A percentile compares a stretch with the other conserved stretches of the same genome.
phyloP scores from a whole-genome alignment of 2,888 invertebrate species.

The Lomographa bimaculata region DNA sequence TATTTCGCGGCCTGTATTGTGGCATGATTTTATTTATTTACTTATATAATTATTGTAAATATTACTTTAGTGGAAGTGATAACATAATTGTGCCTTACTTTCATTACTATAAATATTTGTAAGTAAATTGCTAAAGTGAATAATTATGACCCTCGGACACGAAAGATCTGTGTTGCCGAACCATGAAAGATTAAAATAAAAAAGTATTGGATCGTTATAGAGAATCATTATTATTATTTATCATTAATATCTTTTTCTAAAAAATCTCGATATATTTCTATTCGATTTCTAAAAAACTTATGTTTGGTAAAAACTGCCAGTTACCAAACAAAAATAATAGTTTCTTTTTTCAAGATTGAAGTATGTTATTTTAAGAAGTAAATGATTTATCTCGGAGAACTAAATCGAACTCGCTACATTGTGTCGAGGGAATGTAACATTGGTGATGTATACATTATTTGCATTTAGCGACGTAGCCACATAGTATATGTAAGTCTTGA shows the following conservation, averaged over 20 bases:
- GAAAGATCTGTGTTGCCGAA: slow-evolving; percentile 4
- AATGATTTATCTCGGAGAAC: too few relatives aligned
- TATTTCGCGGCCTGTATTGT: slow-evolving; percentile 24
- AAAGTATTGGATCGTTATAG: too few relatives aligned
- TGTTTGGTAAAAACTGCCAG: too few relatives aligned
- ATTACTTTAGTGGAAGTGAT: slow-evolving; percentile 59
- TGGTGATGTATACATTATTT: slow-evolving; percentile 19
- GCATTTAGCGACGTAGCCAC: slow-evolving; percentile 26
- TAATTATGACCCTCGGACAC: neutral
- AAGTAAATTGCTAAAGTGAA: slow-evolving; percentile 7
- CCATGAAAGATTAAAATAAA: too few relatives aligned
- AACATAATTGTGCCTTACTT: slow-evolving; percentile 64
- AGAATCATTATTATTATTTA: too few relatives aligned
- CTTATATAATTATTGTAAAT: slow-evolving; percentile 56
- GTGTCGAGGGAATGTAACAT: slow-evolving; percentile 16
- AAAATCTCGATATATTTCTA: too few relatives aligned
- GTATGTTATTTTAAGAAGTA: too few relatives aligned
- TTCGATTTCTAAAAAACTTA: too few relatives aligned
- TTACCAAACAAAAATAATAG: too few relatives aligned
- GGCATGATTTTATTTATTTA: slow-evolving; percentile 48
- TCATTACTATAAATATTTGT: slow-evolving; percentile 39
- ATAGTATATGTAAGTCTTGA: slow-evolving; percentile 16
- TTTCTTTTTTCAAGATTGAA: too few relatives aligned
- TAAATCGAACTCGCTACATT: too few relatives aligned
- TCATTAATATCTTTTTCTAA: too few relatives aligned